Conservation (phyloP, 2,797 vertebrate species). For the Microctenopoma lineatum region DNA sequence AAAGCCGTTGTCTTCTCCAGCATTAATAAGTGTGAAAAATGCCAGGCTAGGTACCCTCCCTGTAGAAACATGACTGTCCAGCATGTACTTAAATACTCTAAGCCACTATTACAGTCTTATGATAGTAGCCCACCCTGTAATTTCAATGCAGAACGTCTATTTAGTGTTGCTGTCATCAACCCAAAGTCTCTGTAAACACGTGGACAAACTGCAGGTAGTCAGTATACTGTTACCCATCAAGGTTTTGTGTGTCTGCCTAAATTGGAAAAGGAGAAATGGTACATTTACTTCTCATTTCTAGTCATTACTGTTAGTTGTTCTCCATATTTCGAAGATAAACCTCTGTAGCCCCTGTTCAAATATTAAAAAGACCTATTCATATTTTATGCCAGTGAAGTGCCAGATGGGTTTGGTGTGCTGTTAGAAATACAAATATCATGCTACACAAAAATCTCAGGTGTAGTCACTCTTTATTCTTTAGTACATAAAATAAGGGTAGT, state of each 20-base stretch:
- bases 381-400: conserved; percentile 20
- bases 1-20: conserved; percentile 6
- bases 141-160: conserved; percentile 52
- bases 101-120: conserved; percentile 62
- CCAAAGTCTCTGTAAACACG: conserved; percentile 43
- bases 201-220: conserved; percentile 14
- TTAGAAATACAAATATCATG: background rate
- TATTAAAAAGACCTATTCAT: conserved; percentile 31
- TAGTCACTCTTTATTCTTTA: background rate
- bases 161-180: conserved; percentile 34
- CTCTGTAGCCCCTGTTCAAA: conserved; percentile 8
- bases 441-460: background rate
- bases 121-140: conserved; percentile 54
- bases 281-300: background rate
- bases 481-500: no score
- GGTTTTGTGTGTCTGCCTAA: background rate
- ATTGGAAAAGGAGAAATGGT: background rate
- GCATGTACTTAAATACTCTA: conserved; percentile 54
- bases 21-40: conserved; percentile 9
- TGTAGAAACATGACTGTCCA: conserved; percentile 37
- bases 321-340: no score
- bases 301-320: background rate
- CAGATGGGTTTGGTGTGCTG: background rate
- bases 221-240: background rate
- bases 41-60: conserved; percentile 19